Conservation (phyloP, 2,797 vertebrate species). For the Liparis tanakae region DNA sequence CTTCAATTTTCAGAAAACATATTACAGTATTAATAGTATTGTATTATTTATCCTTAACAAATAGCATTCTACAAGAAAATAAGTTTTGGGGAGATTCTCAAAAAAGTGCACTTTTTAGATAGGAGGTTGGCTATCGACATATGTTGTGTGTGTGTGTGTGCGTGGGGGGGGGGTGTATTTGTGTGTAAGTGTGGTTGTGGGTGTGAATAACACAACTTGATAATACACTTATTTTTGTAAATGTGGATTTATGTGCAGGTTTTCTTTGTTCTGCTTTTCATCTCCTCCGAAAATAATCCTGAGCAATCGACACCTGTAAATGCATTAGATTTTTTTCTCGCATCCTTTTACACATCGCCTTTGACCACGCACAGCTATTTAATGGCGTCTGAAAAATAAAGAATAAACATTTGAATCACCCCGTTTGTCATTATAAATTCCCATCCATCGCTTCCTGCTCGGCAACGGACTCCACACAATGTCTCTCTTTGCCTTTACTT, state of each 20-base stretch:
- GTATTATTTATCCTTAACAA: no score
- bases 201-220: slow-evolving; percentile 5
- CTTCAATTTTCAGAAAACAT: no score
- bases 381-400: background rate
- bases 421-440: slow-evolving; percentile 34
- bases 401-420: slow-evolving; percentile 23
- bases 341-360: background rate
- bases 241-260: background rate
- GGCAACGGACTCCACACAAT: slow-evolving; percentile 45
- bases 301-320: slow-evolving; percentile 5
- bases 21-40: no score
- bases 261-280: slow-evolving; percentile 23
- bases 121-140: no score
- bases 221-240: background rate
- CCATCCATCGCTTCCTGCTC: slow-evolving; percentile 46
- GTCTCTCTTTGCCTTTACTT: slow-evolving; percentile 36
- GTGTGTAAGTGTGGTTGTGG: background rate
- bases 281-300: background rate
- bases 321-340: slow-evolving; percentile 10
- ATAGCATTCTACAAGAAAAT: no score
- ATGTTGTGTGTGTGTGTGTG: background rate
- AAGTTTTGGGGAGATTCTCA: no score
- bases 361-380: slow-evolving; percentile 22
- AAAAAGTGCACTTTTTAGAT: no score
- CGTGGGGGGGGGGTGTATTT: no score